These are phyloP conservation scores for Drosophila paramelanica DNA, from an alignment of 2,888 invertebrate species.

Conservation along the genomic window DNA sequence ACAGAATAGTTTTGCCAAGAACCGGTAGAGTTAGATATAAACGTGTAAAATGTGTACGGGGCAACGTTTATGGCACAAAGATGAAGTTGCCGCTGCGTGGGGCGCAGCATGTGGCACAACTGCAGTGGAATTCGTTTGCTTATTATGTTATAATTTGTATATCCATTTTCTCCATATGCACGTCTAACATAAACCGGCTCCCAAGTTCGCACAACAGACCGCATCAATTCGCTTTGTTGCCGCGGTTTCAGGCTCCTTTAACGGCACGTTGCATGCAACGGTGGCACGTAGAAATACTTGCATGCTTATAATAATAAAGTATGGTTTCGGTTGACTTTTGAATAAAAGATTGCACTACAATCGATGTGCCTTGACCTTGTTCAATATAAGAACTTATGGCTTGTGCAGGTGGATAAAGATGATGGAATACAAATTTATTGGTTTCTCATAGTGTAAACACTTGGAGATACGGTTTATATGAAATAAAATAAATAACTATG, in stretches of 20 bases:
- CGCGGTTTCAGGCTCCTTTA: conserved; percentile 8
- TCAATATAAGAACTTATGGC: not conserved
- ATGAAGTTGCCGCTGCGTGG: conserved; percentile 29
- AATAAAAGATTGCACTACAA: conserved; percentile 23
- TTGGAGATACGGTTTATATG: too few relatives aligned
- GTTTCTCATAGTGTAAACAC: too few relatives aligned
- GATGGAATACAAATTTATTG: not conserved
- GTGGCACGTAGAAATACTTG: conserved; percentile 59
- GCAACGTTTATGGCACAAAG: conserved; percentile 19
- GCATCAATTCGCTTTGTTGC: conserved; percentile 5
- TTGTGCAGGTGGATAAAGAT: not conserved
- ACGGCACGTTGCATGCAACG: conserved; percentile 30
- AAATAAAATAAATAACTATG: too few relatives aligned
- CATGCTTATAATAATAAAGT: conserved; percentile 31
- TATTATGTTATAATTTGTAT: conserved; percentile 50
- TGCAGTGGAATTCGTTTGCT: conserved; percentile 41
- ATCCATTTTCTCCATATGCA: conserved; percentile 21
- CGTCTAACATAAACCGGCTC: conserved; percentile 5
- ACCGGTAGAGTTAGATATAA: conserved; percentile 21
- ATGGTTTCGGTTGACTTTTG: conserved; percentile 21
- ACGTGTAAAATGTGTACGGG: conserved; percentile 12
- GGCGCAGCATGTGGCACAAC: conserved; percentile 19
- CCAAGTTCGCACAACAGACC: conserved; percentile 5
- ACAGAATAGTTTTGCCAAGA: conserved; percentile 32
- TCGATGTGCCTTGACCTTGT: conserved; percentile 44